Conservation (phyloP, 2,797 vertebrate species). For the Telmatherina bonti region DNA sequence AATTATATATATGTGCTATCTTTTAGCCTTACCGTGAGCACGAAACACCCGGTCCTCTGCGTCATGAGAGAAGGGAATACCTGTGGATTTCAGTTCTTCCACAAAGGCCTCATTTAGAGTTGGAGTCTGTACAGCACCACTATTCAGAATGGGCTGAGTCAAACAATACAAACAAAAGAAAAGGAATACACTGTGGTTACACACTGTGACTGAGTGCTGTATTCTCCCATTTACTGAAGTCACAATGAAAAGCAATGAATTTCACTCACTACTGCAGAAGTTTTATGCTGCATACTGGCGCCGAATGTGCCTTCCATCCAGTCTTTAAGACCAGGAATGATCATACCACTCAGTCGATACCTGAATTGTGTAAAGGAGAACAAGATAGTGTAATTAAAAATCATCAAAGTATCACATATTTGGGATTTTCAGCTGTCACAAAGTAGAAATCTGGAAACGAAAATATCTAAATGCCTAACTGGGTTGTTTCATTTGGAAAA, state of each 20-base stretch:
- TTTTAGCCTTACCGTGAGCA: slow-evolving; percentile 88
- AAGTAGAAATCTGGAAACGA: slow-evolving; percentile 21
- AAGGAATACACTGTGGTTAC: slow-evolving; percentile 20
- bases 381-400: neutral
- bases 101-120: slow-evolving; percentile 91
- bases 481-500: slow-evolving; percentile 42
- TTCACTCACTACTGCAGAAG: slow-evolving; percentile 89
- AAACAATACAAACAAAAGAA: slow-evolving; percentile 37
- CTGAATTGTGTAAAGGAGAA: slow-evolving; percentile 74
- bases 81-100: slow-evolving; percentile 89
- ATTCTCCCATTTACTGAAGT: slow-evolving; percentile 17
- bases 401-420: neutral
- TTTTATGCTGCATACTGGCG: slow-evolving; percentile 92
- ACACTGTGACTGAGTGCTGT: slow-evolving; percentile 10
- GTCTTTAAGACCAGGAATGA: slow-evolving; percentile 92
- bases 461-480: slow-evolving; percentile 34
- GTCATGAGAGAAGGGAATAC: slow-evolving; percentile 90
- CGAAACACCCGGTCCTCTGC: slow-evolving; percentile 95
- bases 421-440: slow-evolving; percentile 13
- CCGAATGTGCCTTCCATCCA: slow-evolving; percentile 94
- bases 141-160: slow-evolving; percentile 87
- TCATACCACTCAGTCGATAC: slow-evolving; percentile 94
- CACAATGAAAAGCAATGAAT: slow-evolving; percentile 20
- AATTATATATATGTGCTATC: neutral
- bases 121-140: slow-evolving; percentile 87